phyloP scores from a whole-genome alignment of 2,888 invertebrate genomes.

The Platynereis dumerilii region DNA sequence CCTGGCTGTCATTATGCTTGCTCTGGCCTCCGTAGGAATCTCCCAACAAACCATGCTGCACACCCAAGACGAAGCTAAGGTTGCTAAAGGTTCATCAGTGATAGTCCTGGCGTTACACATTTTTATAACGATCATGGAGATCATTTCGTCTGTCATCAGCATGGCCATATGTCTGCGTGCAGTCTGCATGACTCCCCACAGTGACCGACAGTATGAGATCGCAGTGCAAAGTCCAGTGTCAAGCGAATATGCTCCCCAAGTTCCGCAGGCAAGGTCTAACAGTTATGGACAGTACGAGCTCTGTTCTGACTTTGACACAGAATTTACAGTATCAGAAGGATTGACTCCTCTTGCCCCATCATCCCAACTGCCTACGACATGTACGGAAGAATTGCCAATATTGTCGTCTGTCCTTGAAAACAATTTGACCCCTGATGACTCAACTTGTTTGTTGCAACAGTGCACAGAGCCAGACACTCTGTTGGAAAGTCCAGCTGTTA shows the following conservation, averaged over 20 bases:
- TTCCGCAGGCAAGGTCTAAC: conserved; percentile 6
- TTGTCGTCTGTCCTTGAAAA: no score
- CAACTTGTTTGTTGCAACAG: no score
- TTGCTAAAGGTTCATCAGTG: background rate
- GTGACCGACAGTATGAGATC: conserved; percentile 5
- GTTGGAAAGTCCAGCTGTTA: background rate
- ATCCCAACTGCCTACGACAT: conserved; percentile 8
- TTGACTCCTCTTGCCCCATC: conserved; percentile 2
- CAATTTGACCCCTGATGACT: no score
- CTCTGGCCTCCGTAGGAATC: conserved; percentile 21
- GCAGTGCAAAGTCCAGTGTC: conserved; percentile 18
- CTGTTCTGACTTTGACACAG: background rate
- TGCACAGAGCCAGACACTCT: no score
- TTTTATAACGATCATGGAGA: conserved; percentile 16
- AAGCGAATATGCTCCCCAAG: conserved; percentile 1
- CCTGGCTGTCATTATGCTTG: conserved; percentile 21
- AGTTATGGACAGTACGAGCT: conserved; percentile 16
- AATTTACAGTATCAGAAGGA: background rate
- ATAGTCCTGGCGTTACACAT: background rate
- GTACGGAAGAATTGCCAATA: background rate
- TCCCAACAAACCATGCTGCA: conserved; percentile 16
- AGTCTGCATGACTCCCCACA: no score
- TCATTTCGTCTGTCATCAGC: conserved; percentile 15
- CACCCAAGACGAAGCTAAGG: background rate
- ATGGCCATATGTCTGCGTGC: conserved; percentile 13